Evolutionary conservation across 2,797 vertebrate genomes (phyloP).

Genomic region (Peromyscus nudipes): DNA sequence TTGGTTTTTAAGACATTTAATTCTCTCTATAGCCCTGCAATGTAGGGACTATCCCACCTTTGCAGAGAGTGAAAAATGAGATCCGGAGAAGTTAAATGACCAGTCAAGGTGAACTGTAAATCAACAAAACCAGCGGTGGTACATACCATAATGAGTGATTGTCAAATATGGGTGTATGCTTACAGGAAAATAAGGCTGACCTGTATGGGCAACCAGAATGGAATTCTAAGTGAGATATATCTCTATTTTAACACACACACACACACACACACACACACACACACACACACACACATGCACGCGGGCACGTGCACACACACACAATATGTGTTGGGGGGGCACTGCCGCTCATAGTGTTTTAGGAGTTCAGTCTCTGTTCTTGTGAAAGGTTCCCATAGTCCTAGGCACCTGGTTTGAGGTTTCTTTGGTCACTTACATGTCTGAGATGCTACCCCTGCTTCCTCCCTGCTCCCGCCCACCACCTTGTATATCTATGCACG

Average conservation of each 20-base stretch:
- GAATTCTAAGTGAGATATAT: neutral
- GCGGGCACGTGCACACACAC: neutral
- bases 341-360: neutral
- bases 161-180: neutral
- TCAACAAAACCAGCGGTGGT: neutral
- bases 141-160: neutral
- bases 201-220: neutral
- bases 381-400: neutral
- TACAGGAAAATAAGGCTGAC: neutral
- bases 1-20: neutral
- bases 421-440: neutral
- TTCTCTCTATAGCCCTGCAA: neutral
- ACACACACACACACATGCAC: neutral
- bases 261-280: neutral
- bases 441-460: neutral
- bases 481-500: neutral
- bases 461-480: neutral
- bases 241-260: neutral
- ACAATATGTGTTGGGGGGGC: neutral
- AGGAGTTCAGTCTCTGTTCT: neutral
- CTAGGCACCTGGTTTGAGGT: neutral
- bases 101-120: neutral
- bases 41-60: neutral
- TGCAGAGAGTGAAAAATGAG: neutral
- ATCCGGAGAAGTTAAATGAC: neutral